These are phyloP conservation scores for Hippopotamyrus pictus DNA, from an alignment of 2,797 vertebrate genomes.

Conservation along the genomic window DNA sequence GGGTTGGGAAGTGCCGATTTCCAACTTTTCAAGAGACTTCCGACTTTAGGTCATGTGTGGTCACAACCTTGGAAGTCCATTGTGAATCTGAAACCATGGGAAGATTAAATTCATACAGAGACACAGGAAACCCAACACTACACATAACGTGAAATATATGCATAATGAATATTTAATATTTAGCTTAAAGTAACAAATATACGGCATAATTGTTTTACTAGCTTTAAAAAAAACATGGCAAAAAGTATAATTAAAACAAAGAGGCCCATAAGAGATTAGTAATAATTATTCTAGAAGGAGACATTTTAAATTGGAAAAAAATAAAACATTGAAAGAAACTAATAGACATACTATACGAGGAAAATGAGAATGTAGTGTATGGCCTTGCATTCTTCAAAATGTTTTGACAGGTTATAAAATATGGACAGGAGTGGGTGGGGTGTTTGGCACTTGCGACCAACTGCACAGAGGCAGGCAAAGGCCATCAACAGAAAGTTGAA, in stretches of 20 bases:
- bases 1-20: conserved; percentile 50
- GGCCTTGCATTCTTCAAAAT: not conserved
- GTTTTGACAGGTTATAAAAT: conserved; percentile 7
- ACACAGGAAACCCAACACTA: not conserved
- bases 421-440: not conserved
- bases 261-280: not conserved
- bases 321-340: not conserved
- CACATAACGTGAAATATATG: not conserved
- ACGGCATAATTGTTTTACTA: not conserved
- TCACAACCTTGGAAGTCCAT: conserved; percentile 53
- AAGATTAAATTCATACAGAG: conserved; percentile 35
- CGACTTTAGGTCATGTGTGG: conserved; percentile 54
- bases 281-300: not conserved
- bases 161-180: not conserved
- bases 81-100: conserved; percentile 47
- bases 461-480: not conserved
- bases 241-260: not conserved
- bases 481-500: not conserved
- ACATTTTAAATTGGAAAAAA: not conserved
- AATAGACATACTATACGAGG: not conserved
- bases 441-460: not conserved
- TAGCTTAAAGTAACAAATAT: not conserved
- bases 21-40: conserved; percentile 62
- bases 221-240: not conserved
- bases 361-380: not conserved